A percentile compares a stretch with the other conserved stretches of the same genome.
These are phyloP conservation scores for Montipora foliosa DNA, from an alignment of 64 coral and sea anemone species.

Conservation along the genomic window DNA sequence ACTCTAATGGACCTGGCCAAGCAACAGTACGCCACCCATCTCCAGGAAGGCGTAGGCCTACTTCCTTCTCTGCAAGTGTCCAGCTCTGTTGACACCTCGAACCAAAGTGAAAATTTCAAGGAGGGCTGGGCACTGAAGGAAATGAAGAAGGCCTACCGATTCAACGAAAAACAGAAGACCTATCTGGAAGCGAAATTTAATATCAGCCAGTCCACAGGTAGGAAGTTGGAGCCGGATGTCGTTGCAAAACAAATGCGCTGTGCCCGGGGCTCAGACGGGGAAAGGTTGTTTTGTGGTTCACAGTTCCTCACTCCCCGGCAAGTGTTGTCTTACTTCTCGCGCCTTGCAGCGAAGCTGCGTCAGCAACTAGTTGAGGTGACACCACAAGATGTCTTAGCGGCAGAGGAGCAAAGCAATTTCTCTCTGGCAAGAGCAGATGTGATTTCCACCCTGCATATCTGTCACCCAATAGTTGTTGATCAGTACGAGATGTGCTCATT, in stretches of 20 bases:
- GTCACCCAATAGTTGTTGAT: conserved; percentile 44
- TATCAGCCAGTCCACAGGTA: conserved; percentile 47
- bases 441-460: conserved; percentile 2
- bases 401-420: conserved; percentile 57
- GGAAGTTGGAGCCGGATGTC: conserved; percentile 50
- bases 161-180: conserved; percentile 58
- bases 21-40: conserved; percentile 16
- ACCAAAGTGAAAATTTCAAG: neutral
- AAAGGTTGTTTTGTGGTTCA: conserved; percentile 45
- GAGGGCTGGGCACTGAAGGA: conserved; percentile 61
- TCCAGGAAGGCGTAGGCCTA: conserved; percentile 56
- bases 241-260: conserved; percentile 64
- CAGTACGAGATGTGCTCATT: conserved; percentile 50
- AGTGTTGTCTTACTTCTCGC: conserved; percentile 61
- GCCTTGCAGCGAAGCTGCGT: conserved; percentile 34
- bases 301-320: conserved; percentile 60
- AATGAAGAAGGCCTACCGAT: conserved; percentile 36
- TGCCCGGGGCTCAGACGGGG: conserved; percentile 31
- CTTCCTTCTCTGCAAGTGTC: conserved; percentile 4
- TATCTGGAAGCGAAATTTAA: conserved; percentile 62
- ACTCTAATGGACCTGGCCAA: conserved; percentile 49
- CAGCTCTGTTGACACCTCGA: neutral
- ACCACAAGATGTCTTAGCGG: conserved; percentile 19
- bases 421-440: conserved; percentile 22
- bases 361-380: conserved; percentile 52